Evolutionary conservation across 2,113 vertebrate genomes (phyloP).

Genomic region (Trogon melanurus): DNA sequence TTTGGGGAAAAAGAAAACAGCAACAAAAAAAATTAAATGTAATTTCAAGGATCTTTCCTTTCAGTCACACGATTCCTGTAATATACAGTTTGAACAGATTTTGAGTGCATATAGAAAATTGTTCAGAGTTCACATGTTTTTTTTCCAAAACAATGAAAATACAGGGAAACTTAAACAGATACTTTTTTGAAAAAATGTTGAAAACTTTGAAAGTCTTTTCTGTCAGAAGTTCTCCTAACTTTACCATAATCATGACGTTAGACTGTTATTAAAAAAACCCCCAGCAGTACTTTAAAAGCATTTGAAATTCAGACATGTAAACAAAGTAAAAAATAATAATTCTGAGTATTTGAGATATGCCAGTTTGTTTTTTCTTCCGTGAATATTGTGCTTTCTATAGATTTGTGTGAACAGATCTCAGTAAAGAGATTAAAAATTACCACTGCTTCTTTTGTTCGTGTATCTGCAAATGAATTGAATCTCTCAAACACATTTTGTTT

Average conservation of each 20-base stretch:
- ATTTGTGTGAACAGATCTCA: not conserved
- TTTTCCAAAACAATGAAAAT: not conserved
- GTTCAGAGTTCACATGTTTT: not conserved
- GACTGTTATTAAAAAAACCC: not conserved
- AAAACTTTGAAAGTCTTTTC: not conserved
- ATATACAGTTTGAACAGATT: not conserved
- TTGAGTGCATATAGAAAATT: not conserved
- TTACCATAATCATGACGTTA: not conserved
- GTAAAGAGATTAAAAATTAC: not conserved
- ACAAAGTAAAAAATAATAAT: not conserved
- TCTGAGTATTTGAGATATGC: not conserved
- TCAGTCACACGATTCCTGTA: not conserved
- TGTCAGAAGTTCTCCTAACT: not conserved
- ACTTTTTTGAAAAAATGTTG: not conserved
- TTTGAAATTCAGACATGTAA: not conserved
- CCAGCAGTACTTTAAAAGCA: accelerated
- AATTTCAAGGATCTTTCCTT: not conserved
- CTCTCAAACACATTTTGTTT: not conserved
- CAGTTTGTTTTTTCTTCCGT: not conserved
- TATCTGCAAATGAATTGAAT: not conserved
- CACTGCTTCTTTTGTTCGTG: accelerated
- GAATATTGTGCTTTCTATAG: not conserved
- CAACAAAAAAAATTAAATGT: not conserved
- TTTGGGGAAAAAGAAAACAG: not conserved
- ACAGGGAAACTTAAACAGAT: not conserved